phyloP scores from a whole-genome alignment of 2,797 vertebrate species.

The Danionella dracula region DNA sequence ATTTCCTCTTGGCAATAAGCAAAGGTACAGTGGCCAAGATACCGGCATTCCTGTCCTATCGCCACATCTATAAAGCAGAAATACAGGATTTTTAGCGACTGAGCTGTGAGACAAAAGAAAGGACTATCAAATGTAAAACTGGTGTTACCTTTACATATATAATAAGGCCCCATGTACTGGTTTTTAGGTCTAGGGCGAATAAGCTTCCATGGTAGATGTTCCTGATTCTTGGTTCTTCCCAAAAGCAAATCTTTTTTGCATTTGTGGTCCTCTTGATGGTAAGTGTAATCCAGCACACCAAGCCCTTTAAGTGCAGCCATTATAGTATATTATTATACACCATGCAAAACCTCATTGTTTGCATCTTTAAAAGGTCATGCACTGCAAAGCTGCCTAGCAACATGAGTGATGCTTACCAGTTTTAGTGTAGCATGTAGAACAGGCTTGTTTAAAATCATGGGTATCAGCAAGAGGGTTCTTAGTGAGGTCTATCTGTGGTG shows the following conservation, averaged over 20 bases:
- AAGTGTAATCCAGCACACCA: slow-evolving; percentile 81
- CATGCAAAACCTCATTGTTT: slow-evolving; percentile 5
- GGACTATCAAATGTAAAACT: neutral
- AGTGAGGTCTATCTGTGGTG: slow-evolving; percentile 62
- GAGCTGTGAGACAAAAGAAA: neutral
- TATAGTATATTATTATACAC: neutral
- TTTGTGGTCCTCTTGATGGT: slow-evolving; percentile 85
- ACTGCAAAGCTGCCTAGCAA: neutral
- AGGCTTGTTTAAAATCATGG: slow-evolving; percentile 91
- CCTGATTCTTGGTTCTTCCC: slow-evolving; percentile 79
- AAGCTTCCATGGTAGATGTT: slow-evolving; percentile 86
- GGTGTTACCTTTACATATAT: slow-evolving; percentile 93
- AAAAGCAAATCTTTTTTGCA: slow-evolving; percentile 97
- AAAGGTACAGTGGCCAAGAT: slow-evolving; percentile 92
- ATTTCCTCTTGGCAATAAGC: slow-evolving; percentile 98
- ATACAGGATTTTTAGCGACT: neutral
- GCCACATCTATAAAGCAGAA: slow-evolving; percentile 79
- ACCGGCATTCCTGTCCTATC: slow-evolving; percentile 85
- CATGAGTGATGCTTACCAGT: slow-evolving; percentile 71
- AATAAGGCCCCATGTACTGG: slow-evolving; percentile 94
- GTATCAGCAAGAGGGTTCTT: slow-evolving; percentile 90
- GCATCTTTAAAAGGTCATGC: neutral
- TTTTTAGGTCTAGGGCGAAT: slow-evolving; percentile 95
- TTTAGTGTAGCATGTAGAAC: slow-evolving; percentile 83
- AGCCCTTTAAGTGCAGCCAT: slow-evolving; percentile 65